phyloP scores from a whole-genome alignment of 1,140 invertebrate species.

The Leptinotarsa undecemlineata region DNA sequence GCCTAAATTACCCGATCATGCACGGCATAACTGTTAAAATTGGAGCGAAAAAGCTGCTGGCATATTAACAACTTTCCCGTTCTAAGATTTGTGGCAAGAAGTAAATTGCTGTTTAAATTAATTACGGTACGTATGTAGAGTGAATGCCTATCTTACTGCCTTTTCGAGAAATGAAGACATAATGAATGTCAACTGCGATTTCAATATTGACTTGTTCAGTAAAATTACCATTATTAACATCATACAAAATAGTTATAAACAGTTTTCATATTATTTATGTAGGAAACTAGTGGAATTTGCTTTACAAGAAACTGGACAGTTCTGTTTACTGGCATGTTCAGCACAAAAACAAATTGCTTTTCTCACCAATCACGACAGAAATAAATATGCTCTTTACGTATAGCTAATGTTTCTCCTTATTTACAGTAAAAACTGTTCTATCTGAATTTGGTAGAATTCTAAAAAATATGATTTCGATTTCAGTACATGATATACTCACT shows the following conservation, averaged over 20 bases:
- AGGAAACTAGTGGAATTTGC: too few species aligned
- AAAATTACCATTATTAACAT: not conserved
- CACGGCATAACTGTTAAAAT: constrained; percentile 2
- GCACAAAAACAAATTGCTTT: too few species aligned
- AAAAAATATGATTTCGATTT: too few species aligned
- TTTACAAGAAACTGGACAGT: too few species aligned
- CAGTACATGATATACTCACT: too few species aligned
- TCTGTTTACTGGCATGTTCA: too few species aligned
- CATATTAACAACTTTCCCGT: not conserved
- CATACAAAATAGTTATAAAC: not conserved
- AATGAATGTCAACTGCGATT: not conserved
- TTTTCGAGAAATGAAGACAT: not conserved
- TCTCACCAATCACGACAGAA: too few species aligned
- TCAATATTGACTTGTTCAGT: constrained; percentile 1
- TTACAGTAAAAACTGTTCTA: too few species aligned
- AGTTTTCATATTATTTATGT: too few species aligned
- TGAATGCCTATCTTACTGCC: not conserved
- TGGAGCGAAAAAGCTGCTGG: not conserved
- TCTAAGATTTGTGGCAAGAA: not conserved
- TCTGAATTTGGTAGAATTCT: too few species aligned
- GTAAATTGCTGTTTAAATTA: constrained; percentile 4
- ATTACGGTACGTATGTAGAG: constrained; percentile 5
- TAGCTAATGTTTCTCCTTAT: too few species aligned
- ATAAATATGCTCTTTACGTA: too few species aligned
- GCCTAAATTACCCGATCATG: not conserved